These are phyloP conservation scores for Phenganax stokvisi DNA, from an alignment of 92 coral and sea anemone species.

Conservation along the genomic window DNA sequence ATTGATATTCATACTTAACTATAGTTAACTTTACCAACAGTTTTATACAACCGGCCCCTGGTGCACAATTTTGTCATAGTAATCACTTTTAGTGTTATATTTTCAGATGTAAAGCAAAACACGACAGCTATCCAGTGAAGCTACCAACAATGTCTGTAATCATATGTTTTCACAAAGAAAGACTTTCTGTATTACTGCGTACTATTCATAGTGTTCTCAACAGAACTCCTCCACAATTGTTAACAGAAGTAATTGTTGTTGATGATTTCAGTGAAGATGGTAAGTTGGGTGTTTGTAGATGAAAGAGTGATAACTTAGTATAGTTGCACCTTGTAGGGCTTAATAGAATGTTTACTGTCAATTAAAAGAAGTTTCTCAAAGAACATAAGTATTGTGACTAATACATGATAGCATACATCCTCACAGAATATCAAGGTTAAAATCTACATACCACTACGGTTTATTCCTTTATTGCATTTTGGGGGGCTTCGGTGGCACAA, in stretches of 20 bases:
- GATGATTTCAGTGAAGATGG: conserved; percentile 99
- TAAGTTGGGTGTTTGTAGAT: conserved; percentile 30
- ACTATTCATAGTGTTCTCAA: conserved; percentile 94
- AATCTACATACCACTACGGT: no score
- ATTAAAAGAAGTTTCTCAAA: no score
- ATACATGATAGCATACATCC: no score
- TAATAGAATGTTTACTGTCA: no score
- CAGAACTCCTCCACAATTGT: conserved; percentile 89
- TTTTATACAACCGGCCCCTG: neutral
- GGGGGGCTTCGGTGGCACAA: no score
- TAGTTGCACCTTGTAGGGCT: neutral
- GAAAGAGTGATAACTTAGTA: neutral
- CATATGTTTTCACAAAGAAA: conserved; percentile 92
- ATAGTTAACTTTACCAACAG: no score
- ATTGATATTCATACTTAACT: no score
- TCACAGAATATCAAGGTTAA: no score
- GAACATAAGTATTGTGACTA: no score
- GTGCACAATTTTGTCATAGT: neutral
- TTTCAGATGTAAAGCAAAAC: conserved; percentile 79
- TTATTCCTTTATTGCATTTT: no score
- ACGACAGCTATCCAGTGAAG: conserved; percentile 62
- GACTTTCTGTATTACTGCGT: conserved; percentile 86
- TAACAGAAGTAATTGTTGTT: conserved; percentile 85
- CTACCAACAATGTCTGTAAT: conserved; percentile 88
- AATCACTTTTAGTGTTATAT: neutral